phyloP scores from a whole-genome alignment of 2,888 invertebrate species.

The Anagyrus pseudococci region DNA sequence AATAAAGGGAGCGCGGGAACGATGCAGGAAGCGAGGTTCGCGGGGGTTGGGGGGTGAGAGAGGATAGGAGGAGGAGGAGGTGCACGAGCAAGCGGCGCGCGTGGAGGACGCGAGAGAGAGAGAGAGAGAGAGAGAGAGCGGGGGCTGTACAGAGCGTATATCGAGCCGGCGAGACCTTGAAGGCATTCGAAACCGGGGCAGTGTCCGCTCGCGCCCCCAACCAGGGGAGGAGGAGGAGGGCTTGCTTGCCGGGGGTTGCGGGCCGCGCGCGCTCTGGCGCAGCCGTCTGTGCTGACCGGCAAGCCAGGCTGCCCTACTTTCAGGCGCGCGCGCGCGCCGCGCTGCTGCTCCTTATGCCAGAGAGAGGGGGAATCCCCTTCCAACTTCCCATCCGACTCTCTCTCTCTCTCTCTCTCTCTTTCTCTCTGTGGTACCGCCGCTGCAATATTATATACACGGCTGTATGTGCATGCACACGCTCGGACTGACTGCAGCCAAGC shows the following conservation, averaged over 20 bases:
- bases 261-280: constrained; percentile 48
- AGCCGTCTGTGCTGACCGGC: constrained; percentile 39
- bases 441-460: no score
- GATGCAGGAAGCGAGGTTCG: not conserved
- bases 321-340: no score
- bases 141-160: constrained; percentile 11
- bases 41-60: not conserved
- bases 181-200: constrained; percentile 58
- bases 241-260: not conserved
- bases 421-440: not conserved
- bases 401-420: no score
- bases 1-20: constrained; percentile 8
- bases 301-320: constrained; percentile 52
- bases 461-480: not conserved
- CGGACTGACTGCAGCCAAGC: not conserved
- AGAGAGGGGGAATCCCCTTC: no score
- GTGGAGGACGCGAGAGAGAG: not conserved
- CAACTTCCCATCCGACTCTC: no score
- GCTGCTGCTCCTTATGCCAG: no score
- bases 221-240: no score
- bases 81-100: no score
- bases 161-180: constrained; percentile 54
- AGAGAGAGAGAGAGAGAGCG: not conserved
- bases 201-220: constrained; percentile 49
- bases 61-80: no score